Evolutionary conservation across 2,797 vertebrate genomes (phyloP), one percentile per base, ranked within the genome.

Genomic region (Choloepus didactylus): DNA sequence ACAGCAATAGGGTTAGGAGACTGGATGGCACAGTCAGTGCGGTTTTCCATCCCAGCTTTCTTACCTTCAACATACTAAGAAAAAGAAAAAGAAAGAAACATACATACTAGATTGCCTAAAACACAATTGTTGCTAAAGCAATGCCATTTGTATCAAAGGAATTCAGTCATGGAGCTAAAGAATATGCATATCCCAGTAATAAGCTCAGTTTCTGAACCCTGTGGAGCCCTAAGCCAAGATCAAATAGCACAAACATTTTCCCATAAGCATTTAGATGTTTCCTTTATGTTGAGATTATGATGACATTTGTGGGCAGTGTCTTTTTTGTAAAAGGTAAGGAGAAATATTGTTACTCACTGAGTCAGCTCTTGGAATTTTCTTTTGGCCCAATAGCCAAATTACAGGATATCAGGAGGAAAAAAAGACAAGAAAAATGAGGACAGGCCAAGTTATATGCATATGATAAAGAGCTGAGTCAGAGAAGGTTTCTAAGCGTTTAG

Each of bases 131-230:
- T 62, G 25, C 31, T 2, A 81, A 82, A 91, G 51, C 15, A 64
- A 9, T 83, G 19, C n/a, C 29, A 80, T 41, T 81, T 80, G 10
- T 10, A 31, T 46, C 62, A 95, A 90, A 81, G 41, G 21, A n/a
- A 85, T 85, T 95, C 5, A 49, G 90, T 27, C 41, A 73, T 66
- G 23, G n/a, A 77, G 38, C 18, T 91, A 62, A 72, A 59, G 15
- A 87, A 54, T 60, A 75, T 31, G 3, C 51, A 72, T 23, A 82
- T 35, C 12, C 16, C 91, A 94, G 41, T 49, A 92, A 90, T 38
- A 87, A 62, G 27, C 64, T 92, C 69, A 92, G 18, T 70, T 44
- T 86, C 41, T 72, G 89, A 89, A 96, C 86, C 56, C 46, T 54
- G 7, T n/a, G 31, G 35, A 88, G 25, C 2, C 46, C 69, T 38